A percentile compares a stretch with the other conserved stretches of the same genome.
These are phyloP conservation scores for Rhinophrynus dorsalis DNA, from an alignment of 2,797 vertebrate genomes.

Conservation along the genomic window DNA sequence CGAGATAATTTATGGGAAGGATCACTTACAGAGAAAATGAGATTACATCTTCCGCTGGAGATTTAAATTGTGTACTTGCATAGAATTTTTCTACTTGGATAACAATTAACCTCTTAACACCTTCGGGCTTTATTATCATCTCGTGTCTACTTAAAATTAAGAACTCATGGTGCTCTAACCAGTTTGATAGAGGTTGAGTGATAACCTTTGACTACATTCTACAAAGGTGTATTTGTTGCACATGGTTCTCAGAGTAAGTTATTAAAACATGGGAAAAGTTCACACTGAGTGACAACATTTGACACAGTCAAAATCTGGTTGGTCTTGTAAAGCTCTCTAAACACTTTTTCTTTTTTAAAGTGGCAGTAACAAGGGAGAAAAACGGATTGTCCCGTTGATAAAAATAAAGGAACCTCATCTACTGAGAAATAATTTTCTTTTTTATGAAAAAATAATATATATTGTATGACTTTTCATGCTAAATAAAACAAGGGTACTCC, in stretches of 20 bases:
- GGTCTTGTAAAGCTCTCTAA: too few relatives aligned
- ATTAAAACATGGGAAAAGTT: too few relatives aligned
- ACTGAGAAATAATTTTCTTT: too few relatives aligned
- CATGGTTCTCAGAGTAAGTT: not conserved
- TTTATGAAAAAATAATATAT: too few relatives aligned
- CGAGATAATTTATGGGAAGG: not conserved
- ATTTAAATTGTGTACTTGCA: slow-evolving; percentile 18
- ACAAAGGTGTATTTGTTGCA: not conserved
- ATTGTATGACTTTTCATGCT: too few relatives aligned
- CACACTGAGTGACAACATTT: not conserved
- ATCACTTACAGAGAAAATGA: slow-evolving; percentile 4
- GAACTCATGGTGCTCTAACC: not conserved
- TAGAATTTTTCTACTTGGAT: slow-evolving; percentile 16
- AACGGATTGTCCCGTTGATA: too few relatives aligned
- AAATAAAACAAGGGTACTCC: too few relatives aligned
- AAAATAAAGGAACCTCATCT: too few relatives aligned
- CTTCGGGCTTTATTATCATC: not conserved
- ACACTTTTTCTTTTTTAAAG: too few relatives aligned
- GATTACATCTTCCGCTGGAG: slow-evolving; percentile 30
- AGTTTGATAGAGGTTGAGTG: slow-evolving; percentile 15
- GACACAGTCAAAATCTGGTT: not conserved
- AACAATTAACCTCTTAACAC: slow-evolving; percentile 25
- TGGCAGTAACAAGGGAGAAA: too few relatives aligned
- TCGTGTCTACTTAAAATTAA: slow-evolving; percentile 8
- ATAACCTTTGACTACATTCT: slow-evolving; percentile 11